phyloP scores from a whole-genome alignment of 2,888 invertebrate species.

The Lasioglossum pauxillum region DNA sequence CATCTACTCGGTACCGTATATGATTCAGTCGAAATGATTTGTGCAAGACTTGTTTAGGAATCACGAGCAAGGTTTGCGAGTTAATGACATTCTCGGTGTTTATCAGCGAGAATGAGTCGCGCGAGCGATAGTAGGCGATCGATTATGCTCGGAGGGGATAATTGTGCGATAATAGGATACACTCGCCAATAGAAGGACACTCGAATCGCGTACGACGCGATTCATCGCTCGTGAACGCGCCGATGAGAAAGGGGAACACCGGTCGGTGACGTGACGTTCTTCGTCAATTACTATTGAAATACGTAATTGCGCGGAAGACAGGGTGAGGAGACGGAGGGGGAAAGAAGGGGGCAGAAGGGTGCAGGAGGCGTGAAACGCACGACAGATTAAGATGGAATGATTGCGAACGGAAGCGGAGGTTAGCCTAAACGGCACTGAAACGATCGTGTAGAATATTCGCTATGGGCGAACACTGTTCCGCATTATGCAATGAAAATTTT shows the following conservation, averaged over 20 bases:
- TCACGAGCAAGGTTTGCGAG: not conserved
- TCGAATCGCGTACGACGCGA: slow-evolving; percentile 19
- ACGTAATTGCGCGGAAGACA: slow-evolving; percentile 33
- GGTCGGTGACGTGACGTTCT: slow-evolving; percentile 49
- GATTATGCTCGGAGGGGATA: slow-evolving; percentile 9
- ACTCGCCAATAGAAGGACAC: not conserved
- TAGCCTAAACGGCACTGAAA: not conserved
- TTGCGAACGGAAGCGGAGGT: slow-evolving; percentile 14
- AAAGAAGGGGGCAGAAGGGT: not conserved
- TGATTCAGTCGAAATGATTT: not conserved
- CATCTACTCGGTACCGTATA: too few species aligned
- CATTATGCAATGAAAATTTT: not conserved
- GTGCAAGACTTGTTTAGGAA: not conserved
- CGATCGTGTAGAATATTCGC: not conserved
- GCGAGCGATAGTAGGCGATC: not conserved
- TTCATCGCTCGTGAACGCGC: not conserved
- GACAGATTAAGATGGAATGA: slow-evolving; percentile 16
- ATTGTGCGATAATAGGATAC: slow-evolving; percentile 32
- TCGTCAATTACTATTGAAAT: slow-evolving; percentile 46
- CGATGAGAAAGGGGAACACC: slow-evolving; percentile 57
- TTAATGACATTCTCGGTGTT: slow-evolving; percentile 1
- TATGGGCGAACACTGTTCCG: not conserved
- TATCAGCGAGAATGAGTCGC: slow-evolving; percentile 14
- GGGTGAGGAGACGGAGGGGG: too few species aligned
- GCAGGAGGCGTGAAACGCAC: not conserved